These are phyloP conservation scores for Threskiornis aethiopicus DNA, from an alignment of 2,797 vertebrate species.

Conservation along the genomic window DNA sequence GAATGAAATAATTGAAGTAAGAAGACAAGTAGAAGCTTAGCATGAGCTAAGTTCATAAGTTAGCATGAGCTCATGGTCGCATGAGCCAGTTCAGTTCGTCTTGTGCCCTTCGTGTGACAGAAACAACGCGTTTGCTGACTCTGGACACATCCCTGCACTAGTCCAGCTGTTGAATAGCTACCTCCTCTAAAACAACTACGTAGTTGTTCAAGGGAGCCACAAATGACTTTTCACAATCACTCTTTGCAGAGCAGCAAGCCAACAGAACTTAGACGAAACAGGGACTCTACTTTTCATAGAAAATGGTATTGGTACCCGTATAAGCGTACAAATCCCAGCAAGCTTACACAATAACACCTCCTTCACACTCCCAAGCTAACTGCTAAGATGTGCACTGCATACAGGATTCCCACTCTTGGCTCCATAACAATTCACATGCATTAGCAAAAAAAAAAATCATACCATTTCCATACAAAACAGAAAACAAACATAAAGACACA, in stretches of 20 bases:
- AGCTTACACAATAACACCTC: neutral
- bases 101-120: neutral
- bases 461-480: neutral
- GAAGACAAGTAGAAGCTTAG: neutral
- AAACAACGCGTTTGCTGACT: neutral
- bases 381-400: neutral
- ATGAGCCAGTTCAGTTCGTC: neutral
- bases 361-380: neutral
- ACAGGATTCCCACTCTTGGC: neutral
- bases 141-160: neutral
- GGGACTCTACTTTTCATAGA: neutral
- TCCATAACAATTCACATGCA: accelerated
- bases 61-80: too few relatives aligned
- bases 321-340: neutral
- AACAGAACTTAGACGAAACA: neutral
- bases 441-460: neutral
- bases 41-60: too few relatives aligned
- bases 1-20: neutral
- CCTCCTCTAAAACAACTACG: neutral
- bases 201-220: neutral
- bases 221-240: neutral
- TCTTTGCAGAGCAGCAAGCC: neutral
- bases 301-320: neutral
- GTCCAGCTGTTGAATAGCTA: neutral
- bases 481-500: neutral